Evolutionary conservation across 1,140 invertebrate genomes (phyloP).

Genomic region (Penaeus chinensis): DNA sequence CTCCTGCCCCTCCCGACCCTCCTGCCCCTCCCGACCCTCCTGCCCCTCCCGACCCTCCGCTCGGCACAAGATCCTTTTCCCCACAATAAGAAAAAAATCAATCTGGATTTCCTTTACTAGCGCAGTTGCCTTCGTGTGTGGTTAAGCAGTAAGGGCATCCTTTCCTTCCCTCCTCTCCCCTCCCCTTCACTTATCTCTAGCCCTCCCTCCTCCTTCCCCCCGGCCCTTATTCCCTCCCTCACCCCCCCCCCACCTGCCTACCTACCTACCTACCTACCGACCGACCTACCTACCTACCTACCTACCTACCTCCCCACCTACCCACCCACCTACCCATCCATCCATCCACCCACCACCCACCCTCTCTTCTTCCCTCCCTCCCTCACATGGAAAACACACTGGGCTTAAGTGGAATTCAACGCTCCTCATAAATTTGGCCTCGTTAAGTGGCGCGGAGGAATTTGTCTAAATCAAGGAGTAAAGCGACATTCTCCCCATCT

Average conservation of each 20-base stretch:
- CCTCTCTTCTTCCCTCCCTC: not conserved
- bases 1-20: not conserved
- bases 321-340: not conserved
- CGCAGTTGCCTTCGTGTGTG: no score
- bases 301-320: not conserved
- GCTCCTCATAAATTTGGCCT: no score
- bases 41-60: not conserved
- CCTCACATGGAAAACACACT: not conserved
- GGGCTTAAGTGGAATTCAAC: no score
- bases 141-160: no score
- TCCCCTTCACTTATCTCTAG: not conserved
- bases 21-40: not conserved
- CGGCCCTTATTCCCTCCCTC: not conserved
- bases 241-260: not conserved
- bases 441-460: no score
- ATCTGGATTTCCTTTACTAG: no score
- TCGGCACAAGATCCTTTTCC: not conserved
- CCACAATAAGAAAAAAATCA: not conserved
- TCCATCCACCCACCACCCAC: not conserved
- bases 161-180: not conserved
- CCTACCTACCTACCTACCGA: not conserved
- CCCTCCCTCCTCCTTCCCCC: not conserved
- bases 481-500: no score
- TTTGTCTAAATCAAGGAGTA: no score
- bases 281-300: not conserved